Base-by-base conservation (phyloP, 1,140 invertebrate species). In the Samia ricini region DNA sequence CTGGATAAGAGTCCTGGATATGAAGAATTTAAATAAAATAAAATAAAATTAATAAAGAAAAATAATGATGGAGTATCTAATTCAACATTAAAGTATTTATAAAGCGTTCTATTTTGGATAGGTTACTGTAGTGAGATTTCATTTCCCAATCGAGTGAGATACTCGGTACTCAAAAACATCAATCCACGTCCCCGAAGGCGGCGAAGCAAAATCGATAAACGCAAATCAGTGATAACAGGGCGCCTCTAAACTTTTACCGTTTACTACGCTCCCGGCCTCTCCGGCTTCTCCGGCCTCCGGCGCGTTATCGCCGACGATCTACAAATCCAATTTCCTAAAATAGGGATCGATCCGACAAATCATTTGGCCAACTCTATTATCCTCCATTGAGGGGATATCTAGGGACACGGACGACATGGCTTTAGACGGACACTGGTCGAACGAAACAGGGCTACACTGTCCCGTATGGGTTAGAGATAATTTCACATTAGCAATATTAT, bases 291-390 rank as follows among this genome's bases (percentile, higher is more conserved):
- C 56, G 52, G 55, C 48, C 69, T 63, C 20, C 56, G 18, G 51
- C 61, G 63, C 55, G 68, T 61, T 71, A 66, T 67, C 67, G 56
- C 51, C 59, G 69, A 71, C 80, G 82, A 91, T 91, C 88, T 89
- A 88, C 88, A 91, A 89, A 91, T 91, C 88, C 89, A 90, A 91
- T 91, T 89, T 91, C 89, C 89, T 82, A 85, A 91, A 91, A 89
- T 89, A 90, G 87, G 82, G 81, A 85, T 87, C 83, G 88, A 91
- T 91, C 85, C 84, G 81, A 90, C 89, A 91, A 91, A 91, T 91
- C 88, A 91, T 91, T 77, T 80, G 81, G 79, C 72, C 76, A 74
- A 86, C 79, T 89, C 84, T 82, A 87, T 89, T 89, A 89, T 83
- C 61, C 33, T 62, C 64, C 60, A 69, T 71, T 76, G 70, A 72